Evolutionary conservation across 1,140 invertebrate genomes (phyloP), one percentile per base, ranked within the genome.

Genomic region (Uloborus diversus): DNA sequence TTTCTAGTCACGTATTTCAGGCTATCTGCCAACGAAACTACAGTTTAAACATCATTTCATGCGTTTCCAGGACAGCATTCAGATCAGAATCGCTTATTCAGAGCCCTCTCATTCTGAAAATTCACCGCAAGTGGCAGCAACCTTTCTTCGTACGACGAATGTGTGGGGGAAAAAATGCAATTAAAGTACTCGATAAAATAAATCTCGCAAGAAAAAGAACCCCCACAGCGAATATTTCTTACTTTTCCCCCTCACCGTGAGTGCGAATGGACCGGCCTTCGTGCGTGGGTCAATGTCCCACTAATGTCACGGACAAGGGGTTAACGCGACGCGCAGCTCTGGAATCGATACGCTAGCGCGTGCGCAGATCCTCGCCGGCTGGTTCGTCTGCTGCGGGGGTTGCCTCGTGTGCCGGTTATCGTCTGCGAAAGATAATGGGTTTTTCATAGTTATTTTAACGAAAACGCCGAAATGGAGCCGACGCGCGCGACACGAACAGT

Each of bases 281-380:
- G 17, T 56, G 51, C 51, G 17, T 14, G 51, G 51, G 1, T 56
- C 51, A 56, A 56, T 56, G 51, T 56, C 51, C 51, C 51, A 20
- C 20, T 56, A 56, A 56, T 56, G 51, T 56, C 51, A 56, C 23
- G 51, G 51, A 20, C 51, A 56, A 56, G 51, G 51, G 51, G 51
- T 56, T 56, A 42, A 42, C 37, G 37, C 37, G 37, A 42, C 37
- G 37, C 37, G 37, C 37, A 2, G 37, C 37, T 9, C 37, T 42
- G 17, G 51, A 20, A 56, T 56, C 51, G 51, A 56, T 56, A 56
- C 1, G 17, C 9, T 13, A n/a, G 51, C 51, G 51, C 51, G 23
- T 56, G 51, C 51, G 51, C 51, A 56, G 11, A 14, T 2, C 7
- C 9, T 9, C 17, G 1, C 17, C 23, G 51, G 51, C 9, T 56